Evolutionary conservation across 2,888 invertebrate species (phyloP).

Genomic region (Mesorhabditis spiculigera): DNA sequence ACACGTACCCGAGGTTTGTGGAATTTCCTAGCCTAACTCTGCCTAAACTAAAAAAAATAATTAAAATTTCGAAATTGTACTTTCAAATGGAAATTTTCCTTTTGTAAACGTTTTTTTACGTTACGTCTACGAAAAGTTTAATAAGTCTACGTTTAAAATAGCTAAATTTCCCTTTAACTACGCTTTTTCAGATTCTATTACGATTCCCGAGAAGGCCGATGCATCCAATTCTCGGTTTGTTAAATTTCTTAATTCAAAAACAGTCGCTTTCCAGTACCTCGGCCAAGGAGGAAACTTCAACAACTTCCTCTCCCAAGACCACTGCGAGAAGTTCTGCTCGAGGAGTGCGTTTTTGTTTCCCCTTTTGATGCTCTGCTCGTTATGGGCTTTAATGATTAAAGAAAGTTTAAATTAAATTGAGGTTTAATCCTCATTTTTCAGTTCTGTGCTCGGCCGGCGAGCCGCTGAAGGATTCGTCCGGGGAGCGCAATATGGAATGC

Average conservation of each 20-base stretch:
- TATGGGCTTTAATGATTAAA: too few relatives aligned
- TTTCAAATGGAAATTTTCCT: too few relatives aligned
- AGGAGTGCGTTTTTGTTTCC: conserved; percentile 38
- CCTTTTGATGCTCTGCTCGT: not conserved
- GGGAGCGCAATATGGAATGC: conserved; percentile 57
- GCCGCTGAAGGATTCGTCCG: conserved; percentile 57
- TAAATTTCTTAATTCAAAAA: conserved; percentile 1
- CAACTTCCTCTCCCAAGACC: conserved; percentile 56
- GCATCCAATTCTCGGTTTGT: conserved; percentile 54
- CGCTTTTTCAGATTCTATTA: not conserved
- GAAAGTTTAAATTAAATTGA: too few relatives aligned
- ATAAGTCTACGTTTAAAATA: too few relatives aligned
- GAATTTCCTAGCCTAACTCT: conserved; percentile 14
- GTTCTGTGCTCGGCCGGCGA: conserved; percentile 56
- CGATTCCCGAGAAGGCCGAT: conserved; percentile 47
- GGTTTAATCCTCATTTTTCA: conserved; percentile 25
- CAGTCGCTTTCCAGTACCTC: conserved; percentile 35
- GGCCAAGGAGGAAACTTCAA: conserved; percentile 58
- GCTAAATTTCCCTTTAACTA: not conserved
- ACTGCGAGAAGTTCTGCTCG: conserved; percentile 57
- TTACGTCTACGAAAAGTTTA: too few relatives aligned
- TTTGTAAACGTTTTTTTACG: too few relatives aligned
- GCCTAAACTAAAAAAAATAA: too few relatives aligned
- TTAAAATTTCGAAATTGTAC: too few relatives aligned
- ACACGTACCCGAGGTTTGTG: conserved; percentile 54